Conservation (phyloP, 2,113 vertebrate genomes). For the Anas platyrhynchos region DNA sequence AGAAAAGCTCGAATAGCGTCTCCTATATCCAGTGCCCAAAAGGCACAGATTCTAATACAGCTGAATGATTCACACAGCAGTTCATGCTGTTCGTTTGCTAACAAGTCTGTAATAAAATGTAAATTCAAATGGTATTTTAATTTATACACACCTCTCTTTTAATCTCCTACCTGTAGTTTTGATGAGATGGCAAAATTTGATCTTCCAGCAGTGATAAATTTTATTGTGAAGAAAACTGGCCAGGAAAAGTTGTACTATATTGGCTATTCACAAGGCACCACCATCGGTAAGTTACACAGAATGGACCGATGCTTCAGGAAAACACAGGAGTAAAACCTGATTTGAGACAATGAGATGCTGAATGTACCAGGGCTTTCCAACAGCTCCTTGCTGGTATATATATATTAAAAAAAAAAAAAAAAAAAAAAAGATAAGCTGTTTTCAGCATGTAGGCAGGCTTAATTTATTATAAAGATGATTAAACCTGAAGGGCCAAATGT, state of each 20-base stretch:
- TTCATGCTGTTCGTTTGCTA: not conserved
- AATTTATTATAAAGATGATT: not conserved
- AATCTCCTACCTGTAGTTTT: slow-evolving; percentile 69
- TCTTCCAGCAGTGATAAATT: slow-evolving; percentile 84
- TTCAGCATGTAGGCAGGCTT: not conserved
- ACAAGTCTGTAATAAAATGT: not conserved
- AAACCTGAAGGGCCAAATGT: not conserved
- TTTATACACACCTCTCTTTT: not conserved
- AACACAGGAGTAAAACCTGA: not conserved
- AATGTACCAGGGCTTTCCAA: not conserved
- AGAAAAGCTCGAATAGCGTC: not conserved
- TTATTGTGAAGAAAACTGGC: slow-evolving; percentile 80
- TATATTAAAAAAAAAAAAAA: too few species aligned
- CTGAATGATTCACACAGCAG: not conserved
- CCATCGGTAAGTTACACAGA: slow-evolving; percentile 72
- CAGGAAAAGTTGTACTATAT: slow-evolving; percentile 84
- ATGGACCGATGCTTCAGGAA: not conserved
- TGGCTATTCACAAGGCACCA: slow-evolving; percentile 88
- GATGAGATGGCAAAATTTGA: slow-evolving; percentile 89
- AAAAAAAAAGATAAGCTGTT: not conserved
- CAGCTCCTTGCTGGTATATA: not conserved
- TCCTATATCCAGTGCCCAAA: not conserved
- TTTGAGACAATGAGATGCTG: not conserved
- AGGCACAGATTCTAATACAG: not conserved
- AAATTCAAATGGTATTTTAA: not conserved